A percentile compares a stretch with the other conserved stretches of the same genome.
Evolutionary conservation across 2,113 vertebrate species (phyloP).

Genomic region (Lipophrys pholis): DNA sequence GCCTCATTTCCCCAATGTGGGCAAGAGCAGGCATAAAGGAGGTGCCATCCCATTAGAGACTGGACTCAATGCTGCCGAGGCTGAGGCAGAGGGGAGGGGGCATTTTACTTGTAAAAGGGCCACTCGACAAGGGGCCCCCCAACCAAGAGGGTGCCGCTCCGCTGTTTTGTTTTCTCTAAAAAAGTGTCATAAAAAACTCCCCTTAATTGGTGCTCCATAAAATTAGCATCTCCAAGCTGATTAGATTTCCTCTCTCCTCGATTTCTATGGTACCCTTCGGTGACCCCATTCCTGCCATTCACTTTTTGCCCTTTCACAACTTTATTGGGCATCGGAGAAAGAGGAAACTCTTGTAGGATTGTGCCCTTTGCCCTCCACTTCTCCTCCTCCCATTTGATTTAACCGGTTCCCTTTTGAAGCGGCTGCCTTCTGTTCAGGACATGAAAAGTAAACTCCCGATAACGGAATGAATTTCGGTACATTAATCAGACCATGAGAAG

Average conservation of each 20-base stretch:
- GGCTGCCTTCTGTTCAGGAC: conserved; percentile 52
- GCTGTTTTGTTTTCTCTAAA: conserved; percentile 77
- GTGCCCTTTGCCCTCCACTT: conserved; percentile 71
- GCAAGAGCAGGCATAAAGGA: conserved; percentile 78
- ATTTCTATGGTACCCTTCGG: conserved; percentile 56
- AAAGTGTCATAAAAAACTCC: conserved; percentile 80
- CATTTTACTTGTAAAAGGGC: conserved; percentile 15
- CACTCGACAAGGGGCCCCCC: conserved; percentile 47
- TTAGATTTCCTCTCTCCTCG: conserved; percentile 80
- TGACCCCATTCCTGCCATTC: conserved; percentile 77
- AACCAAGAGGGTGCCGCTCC: conserved; percentile 51
- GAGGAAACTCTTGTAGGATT: conserved; percentile 77
- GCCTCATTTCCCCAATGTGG: conserved; percentile 83
- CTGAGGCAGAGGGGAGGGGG: conserved; percentile 16
- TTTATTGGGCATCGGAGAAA: conserved; percentile 77
- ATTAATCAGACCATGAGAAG: conserved; percentile 42
- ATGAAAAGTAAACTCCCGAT: conserved; percentile 43
- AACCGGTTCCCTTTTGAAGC: conserved; percentile 54
- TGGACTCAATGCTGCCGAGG: conserved; percentile 72
- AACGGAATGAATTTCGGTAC: conserved; percentile 52
- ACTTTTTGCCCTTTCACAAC: conserved; percentile 75
- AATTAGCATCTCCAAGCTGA: conserved; percentile 83
- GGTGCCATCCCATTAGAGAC: conserved; percentile 78
- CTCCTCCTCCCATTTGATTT: conserved; percentile 66
- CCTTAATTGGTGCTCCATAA: conserved; percentile 83